Evolutionary conservation across 35 echinoderm and acorn worm genomes (phyloP).

Genomic region (Nesometra sesokonis): DNA sequence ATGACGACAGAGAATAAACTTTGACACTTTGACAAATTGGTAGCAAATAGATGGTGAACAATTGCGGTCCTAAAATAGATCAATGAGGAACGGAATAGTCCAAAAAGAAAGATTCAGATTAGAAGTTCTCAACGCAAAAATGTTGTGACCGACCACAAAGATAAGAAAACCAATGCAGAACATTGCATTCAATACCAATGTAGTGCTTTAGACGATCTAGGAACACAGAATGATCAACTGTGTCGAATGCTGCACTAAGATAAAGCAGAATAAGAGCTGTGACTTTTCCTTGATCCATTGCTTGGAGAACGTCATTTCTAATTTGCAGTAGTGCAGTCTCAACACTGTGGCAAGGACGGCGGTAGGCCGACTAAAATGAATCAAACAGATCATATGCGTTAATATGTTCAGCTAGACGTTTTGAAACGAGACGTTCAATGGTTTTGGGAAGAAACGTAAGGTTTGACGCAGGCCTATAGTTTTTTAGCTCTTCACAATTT

Average conservation of each 20-base stretch:
- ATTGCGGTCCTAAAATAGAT: background rate
- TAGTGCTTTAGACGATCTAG: slow-evolving; percentile 19
- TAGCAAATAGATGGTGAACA: background rate
- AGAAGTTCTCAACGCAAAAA: background rate
- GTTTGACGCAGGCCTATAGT: slow-evolving; percentile 56
- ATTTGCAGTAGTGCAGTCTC: slow-evolving; percentile 41
- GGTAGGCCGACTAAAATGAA: slow-evolving; percentile 18
- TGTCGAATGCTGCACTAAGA: slow-evolving; percentile 43
- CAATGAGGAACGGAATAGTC: background rate
- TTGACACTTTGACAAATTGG: background rate
- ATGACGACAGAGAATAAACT: background rate
- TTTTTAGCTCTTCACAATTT: slow-evolving; percentile 20
- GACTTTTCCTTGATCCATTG: slow-evolving; percentile 27
- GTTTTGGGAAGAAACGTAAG: slow-evolving; percentile 36
- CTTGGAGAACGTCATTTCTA: slow-evolving; percentile 37
- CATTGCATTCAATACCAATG: slow-evolving; percentile 7
- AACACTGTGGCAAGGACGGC: slow-evolving; percentile 23
- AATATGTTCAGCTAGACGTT: slow-evolving; percentile 15
- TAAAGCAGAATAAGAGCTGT: slow-evolving; percentile 36
- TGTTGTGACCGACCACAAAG: background rate
- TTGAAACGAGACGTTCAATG: slow-evolving; percentile 19
- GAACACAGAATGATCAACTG: slow-evolving; percentile 38
- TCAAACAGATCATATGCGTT: slow-evolving; percentile 23
- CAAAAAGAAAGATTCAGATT: background rate
- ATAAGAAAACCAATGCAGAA: slow-evolving; percentile 31